Evolutionary conservation across 2,888 invertebrate species (phyloP).

Genomic region (Lasioglossum oenotherae): DNA sequence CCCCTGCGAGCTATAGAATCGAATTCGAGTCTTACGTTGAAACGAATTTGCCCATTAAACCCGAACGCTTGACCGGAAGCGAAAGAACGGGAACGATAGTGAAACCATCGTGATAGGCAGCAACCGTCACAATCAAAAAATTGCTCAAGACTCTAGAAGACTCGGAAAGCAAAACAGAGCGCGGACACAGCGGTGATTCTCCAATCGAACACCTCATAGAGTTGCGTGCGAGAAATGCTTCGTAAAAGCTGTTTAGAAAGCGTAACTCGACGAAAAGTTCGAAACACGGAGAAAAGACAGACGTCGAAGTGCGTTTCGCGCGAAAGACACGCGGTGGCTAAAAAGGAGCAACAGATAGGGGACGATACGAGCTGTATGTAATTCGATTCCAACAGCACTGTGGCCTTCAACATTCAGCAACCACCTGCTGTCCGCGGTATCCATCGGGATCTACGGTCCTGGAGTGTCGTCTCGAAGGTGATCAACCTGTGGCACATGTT

Average conservation of each 20-base stretch:
- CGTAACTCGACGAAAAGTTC: conserved; percentile 25
- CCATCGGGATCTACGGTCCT: conserved; percentile 71
- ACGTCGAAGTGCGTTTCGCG: neutral
- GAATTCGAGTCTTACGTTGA: neutral
- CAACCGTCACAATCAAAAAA: neutral
- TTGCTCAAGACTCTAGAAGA: conserved; percentile 1
- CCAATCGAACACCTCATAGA: neutral
- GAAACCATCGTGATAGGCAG: neutral
- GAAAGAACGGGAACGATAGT: neutral
- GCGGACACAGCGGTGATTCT: conserved; percentile 8
- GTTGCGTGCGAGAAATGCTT: neutral
- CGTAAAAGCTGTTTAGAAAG: conserved; percentile 41
- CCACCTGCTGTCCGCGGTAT: conserved; percentile 68
- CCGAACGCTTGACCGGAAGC: neutral
- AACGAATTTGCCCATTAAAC: neutral
- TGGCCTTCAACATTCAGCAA: conserved; percentile 52
- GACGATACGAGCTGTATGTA: conserved; percentile 64
- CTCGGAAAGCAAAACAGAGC: neutral
- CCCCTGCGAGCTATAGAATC: neutral
- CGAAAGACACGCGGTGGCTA: neutral
- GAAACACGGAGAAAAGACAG: conserved; percentile 19
- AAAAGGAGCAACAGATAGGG: conserved; percentile 15
- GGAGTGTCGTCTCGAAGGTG: conserved; percentile 73
- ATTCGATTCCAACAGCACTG: conserved; percentile 69
- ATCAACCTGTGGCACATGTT: conserved; percentile 72